These are phyloP conservation scores for Microtus richardsoni DNA, from an alignment of 2,113 vertebrate species.

Conservation along the genomic window DNA sequence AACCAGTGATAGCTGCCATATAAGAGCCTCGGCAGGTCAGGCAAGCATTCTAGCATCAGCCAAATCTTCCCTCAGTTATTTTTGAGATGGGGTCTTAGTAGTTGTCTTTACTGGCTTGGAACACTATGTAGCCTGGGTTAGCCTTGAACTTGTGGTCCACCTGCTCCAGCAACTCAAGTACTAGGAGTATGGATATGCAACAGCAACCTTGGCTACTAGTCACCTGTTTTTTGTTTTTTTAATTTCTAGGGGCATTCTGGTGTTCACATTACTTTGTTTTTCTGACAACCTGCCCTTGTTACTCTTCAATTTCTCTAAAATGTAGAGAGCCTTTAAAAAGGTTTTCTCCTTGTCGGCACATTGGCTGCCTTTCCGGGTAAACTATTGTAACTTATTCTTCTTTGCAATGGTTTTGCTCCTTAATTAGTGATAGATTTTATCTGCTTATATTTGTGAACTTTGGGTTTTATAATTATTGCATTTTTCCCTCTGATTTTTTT, in stretches of 20 bases:
- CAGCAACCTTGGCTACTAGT: not conserved
- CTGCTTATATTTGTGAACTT: not conserved
- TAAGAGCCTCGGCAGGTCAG: not conserved
- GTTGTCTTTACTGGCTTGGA: not conserved
- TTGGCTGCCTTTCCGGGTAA: not conserved
- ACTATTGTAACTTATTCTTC: not conserved
- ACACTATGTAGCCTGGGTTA: not conserved
- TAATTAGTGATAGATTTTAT: not conserved
- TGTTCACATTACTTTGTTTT: not conserved
- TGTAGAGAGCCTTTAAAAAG: not conserved
- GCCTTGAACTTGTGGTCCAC: not conserved
- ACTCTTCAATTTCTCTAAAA: not conserved
- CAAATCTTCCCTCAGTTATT: not conserved
- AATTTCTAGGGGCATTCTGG: not conserved
- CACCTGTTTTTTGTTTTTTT: not conserved
- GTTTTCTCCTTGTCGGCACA: not conserved
- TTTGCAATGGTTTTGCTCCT: not conserved
- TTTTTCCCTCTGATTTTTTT: not conserved
- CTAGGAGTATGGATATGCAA: not conserved
- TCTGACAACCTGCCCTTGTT: not conserved
- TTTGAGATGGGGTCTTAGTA: not conserved
- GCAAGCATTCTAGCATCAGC: not conserved
- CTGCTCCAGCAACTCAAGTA: not conserved
- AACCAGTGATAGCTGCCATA: not conserved
- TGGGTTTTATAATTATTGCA: not conserved